These are phyloP conservation scores for Chorisops tibialis DNA, from an alignment of 2,888 invertebrate genomes.

Conservation along the genomic window DNA sequence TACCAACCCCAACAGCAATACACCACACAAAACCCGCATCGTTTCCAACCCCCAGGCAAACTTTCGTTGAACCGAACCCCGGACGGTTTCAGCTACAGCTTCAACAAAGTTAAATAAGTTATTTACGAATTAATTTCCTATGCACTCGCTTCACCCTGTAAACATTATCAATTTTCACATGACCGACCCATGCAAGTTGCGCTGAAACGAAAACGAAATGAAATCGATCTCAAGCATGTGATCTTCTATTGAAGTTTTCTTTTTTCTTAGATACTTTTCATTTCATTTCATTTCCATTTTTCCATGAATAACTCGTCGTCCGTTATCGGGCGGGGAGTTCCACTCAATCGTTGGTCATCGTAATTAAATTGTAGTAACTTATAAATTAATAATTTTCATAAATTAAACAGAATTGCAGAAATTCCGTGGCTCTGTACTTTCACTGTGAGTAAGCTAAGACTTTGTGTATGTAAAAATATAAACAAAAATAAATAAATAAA, in stretches of 20 bases:
- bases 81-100: conserved; percentile 83
- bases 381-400: conserved; percentile 4
- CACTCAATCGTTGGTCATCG: not conserved
- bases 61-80: conserved; percentile 81
- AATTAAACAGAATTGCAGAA: conserved; percentile 6
- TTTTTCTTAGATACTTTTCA: no score
- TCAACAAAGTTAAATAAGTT: conserved; percentile 61
- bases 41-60: conserved; percentile 82
- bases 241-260: no score
- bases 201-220: no score
- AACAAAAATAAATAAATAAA: conserved; percentile 12
- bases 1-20: conserved; percentile 48
- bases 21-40: conserved; percentile 68
- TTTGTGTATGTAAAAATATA: conserved; percentile 12
- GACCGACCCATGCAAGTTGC: no score
- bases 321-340: no score
- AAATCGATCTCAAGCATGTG: no score
- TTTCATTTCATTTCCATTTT: no score
- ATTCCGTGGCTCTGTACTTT: not conserved
- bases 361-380: conserved; percentile 11
- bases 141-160: no score
- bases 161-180: no score
- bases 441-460: conserved; percentile 16
- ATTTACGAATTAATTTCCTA: not conserved
- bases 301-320: no score